These are phyloP conservation scores for Rousettus leschenaultii DNA, from an alignment of 2,113 vertebrate species.

Conservation along the genomic window DNA sequence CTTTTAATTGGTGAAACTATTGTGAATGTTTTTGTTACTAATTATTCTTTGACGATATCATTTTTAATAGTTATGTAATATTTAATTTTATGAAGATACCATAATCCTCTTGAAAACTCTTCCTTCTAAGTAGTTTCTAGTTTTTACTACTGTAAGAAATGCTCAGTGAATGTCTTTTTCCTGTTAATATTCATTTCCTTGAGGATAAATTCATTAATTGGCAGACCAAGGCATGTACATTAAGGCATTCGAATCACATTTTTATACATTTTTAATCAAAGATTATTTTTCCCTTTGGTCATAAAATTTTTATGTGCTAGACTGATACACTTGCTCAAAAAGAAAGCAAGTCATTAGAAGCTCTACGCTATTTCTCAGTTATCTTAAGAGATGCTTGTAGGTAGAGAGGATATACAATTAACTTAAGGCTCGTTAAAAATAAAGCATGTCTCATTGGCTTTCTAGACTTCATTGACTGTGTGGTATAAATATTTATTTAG, in stretches of 20 bases:
- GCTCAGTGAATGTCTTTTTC: neutral
- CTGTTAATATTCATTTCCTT: conserved; percentile 6
- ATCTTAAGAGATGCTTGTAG: conserved; percentile 4
- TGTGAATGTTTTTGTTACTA: neutral
- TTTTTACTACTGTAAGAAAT: neutral
- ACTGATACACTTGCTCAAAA: neutral
- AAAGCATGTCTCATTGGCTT: conserved; percentile 26
- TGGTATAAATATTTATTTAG: conserved; percentile 50
- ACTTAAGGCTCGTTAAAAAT: conserved; percentile 38
- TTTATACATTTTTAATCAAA: conserved; percentile 29
- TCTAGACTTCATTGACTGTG: conserved; percentile 26
- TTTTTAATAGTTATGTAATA: neutral
- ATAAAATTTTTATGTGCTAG: neutral
- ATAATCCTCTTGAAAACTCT: neutral
- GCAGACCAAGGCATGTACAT: neutral
- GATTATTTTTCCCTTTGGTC: neutral
- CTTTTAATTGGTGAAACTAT: neutral
- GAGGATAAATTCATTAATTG: conserved; percentile 18
- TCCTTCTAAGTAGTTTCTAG: neutral
- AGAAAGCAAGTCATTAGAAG: neutral
- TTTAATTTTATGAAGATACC: neutral
- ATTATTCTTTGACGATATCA: neutral
- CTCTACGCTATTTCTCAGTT: neutral
- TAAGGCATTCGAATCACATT: neutral
- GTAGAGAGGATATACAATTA: neutral